Evolutionary conservation across 2,888 invertebrate genomes (phyloP).

Genomic region (Synanthedon tipuliformis): DNA sequence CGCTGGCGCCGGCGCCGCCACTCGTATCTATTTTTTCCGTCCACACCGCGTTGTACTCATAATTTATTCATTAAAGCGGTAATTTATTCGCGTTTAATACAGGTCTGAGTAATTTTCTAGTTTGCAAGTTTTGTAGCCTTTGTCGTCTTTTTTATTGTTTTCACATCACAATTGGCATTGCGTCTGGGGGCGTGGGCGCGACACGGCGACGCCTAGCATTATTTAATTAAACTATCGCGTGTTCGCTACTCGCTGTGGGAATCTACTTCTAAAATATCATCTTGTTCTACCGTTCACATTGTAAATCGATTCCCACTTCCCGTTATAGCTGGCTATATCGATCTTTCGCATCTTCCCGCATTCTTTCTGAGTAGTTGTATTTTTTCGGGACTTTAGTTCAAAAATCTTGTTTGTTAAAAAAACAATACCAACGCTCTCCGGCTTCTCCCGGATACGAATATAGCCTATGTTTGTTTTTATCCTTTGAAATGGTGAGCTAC

Average conservation of each 20-base stretch:
- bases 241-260: constrained; percentile 25
- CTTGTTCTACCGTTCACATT: too few species aligned
- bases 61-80: constrained; percentile 63
- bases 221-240: constrained; percentile 39
- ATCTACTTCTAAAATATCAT: not conserved
- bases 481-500: too few species aligned
- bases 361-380: too few species aligned
- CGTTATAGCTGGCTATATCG: too few species aligned
- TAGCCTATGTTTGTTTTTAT: too few species aligned
- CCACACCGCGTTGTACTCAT: constrained; percentile 46
- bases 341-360: too few species aligned
- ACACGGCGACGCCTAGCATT: constrained; percentile 17
- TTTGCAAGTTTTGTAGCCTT: constrained; percentile 31
- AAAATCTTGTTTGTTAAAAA: too few species aligned
- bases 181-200: constrained; percentile 21
- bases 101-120: constrained; percentile 40
- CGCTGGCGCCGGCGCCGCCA: constrained; percentile 63
- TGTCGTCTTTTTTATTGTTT: constrained; percentile 38
- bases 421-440: too few species aligned
- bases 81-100: constrained; percentile 47
- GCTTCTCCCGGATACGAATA: too few species aligned
- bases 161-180: constrained; percentile 21
- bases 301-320: too few species aligned
- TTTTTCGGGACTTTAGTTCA: too few species aligned
- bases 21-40: constrained; percentile 61